These are phyloP conservation scores for Chascanopsetta lugubris DNA, from an alignment of 2,113 vertebrate genomes.

Conservation along the genomic window DNA sequence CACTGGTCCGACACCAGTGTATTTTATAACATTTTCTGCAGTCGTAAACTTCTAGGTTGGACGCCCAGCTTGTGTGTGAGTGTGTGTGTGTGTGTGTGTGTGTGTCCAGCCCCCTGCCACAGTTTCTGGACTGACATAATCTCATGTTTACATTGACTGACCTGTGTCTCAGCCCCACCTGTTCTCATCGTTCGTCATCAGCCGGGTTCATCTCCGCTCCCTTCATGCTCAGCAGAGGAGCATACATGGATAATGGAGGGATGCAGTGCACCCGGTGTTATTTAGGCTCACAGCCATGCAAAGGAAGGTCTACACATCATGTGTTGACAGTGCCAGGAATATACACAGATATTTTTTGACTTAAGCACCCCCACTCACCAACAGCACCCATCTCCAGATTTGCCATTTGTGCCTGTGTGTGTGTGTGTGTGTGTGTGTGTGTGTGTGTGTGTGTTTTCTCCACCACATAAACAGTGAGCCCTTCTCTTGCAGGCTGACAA, in stretches of 20 bases:
- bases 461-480: conserved; percentile 60
- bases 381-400: conserved; percentile 46
- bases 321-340: conserved; percentile 13
- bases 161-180: no score
- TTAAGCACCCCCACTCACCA: conserved; percentile 19
- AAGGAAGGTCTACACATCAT: conserved; percentile 14
- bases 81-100: no score
- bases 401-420: conserved; percentile 40
- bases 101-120: no score
- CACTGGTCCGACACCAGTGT: no score
- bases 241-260: not conserved
- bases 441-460: conserved; percentile 27
- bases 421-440: conserved; percentile 23
- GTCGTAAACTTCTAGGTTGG: no score
- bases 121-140: no score
- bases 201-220: no score
- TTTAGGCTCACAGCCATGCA: not conserved
- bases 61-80: no score
- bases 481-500: conserved; percentile 70
- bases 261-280: not conserved
- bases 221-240: no score
- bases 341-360: conserved; percentile 25
- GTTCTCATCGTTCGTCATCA: no score
- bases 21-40: no score
- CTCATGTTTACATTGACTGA: no score